Percentiles rank a stretch among this genome's conserved stretches.
phyloP scores from a whole-genome alignment of 2,113 vertebrate genomes.

The Heptranchias perlo region DNA sequence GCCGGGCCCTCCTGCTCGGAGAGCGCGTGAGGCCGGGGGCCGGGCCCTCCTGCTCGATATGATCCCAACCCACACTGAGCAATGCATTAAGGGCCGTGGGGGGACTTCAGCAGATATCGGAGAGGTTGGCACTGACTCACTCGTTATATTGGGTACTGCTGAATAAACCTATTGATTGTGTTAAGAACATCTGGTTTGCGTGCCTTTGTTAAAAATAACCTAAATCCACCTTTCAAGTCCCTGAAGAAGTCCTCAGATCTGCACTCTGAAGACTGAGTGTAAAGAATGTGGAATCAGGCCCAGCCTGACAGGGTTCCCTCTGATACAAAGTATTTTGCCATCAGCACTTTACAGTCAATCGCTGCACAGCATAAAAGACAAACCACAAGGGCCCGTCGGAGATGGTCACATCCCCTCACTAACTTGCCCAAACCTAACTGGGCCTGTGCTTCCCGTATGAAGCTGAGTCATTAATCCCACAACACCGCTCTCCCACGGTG shows the following conservation, averaged over 20 bases:
- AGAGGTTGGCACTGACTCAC: background rate
- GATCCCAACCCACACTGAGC: too few species aligned
- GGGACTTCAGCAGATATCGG: background rate
- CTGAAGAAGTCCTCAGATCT: background rate
- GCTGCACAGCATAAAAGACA: background rate
- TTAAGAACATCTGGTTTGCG: background rate
- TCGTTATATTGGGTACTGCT: background rate
- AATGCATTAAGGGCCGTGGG: background rate
- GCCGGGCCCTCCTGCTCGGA: too few species aligned
- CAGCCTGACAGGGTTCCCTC: background rate
- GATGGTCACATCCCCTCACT: background rate
- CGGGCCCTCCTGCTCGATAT: background rate
- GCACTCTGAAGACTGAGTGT: background rate
- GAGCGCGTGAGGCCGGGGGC: too few species aligned
- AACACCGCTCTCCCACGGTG: background rate
- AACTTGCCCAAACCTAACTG: conserved; percentile 2
- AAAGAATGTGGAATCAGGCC: background rate
- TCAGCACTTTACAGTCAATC: background rate
- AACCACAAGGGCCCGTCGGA: background rate
- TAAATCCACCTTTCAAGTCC: background rate
- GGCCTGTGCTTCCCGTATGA: background rate
- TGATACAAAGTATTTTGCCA: background rate
- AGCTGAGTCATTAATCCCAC: background rate
- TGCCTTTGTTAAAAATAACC: background rate
- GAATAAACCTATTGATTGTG: background rate